A percentile compares a stretch with the other conserved stretches of the same genome.
These are phyloP conservation scores for Cheilosia grossa DNA, from an alignment of 2,888 invertebrate species.

Conservation along the genomic window DNA sequence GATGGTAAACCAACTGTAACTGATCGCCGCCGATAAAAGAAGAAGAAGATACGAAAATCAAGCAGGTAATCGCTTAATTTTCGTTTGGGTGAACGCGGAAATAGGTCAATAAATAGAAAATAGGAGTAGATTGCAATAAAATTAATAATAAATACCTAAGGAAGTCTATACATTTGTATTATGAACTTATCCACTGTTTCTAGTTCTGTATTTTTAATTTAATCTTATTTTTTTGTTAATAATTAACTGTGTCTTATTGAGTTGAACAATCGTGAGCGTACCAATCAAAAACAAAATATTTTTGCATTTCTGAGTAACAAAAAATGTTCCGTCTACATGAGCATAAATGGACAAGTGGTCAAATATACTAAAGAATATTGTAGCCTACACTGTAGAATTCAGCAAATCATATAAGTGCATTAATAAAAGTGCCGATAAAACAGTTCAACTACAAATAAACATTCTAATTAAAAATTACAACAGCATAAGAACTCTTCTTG, in stretches of 20 bases:
- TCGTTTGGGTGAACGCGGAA: too few species aligned
- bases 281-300: background rate
- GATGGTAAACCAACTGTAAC: background rate
- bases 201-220: background rate
- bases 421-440: background rate
- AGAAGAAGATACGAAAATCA: background rate
- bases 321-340: conserved; percentile 75
- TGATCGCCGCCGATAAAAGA: background rate
- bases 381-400: background rate
- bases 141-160: background rate
- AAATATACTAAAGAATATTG: background rate
- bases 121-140: background rate
- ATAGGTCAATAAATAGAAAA: too few species aligned
- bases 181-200: background rate
- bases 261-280: background rate
- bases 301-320: background rate
- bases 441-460: background rate
- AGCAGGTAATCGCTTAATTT: too few species aligned
- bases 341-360: conserved; percentile 79
- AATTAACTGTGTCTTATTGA: background rate
- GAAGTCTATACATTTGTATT: background rate
- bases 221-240: background rate
- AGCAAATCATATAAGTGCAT: background rate
- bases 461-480: background rate
- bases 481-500: background rate